Evolutionary conservation across 2,113 vertebrate genomes (phyloP).

Genomic region (Apus apus): DNA sequence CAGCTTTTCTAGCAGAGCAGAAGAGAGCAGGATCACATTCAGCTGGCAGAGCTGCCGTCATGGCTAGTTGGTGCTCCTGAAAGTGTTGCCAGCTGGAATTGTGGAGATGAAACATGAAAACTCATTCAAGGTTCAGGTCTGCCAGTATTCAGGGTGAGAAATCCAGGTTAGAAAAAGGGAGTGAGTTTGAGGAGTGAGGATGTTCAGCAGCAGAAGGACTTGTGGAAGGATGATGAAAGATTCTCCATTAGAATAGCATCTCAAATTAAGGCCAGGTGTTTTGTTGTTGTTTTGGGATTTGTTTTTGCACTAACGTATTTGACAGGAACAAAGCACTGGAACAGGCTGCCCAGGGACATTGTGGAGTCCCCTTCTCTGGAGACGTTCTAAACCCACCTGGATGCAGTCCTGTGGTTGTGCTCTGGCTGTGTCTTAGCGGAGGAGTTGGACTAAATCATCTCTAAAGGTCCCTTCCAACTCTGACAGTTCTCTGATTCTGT

Average conservation of each 20-base stretch:
- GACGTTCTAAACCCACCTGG: too few relatives aligned
- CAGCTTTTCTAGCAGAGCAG: background rate
- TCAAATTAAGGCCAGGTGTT: background rate
- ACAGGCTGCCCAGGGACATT: too few relatives aligned
- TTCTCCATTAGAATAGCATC: background rate
- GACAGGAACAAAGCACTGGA: too few relatives aligned
- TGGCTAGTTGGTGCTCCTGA: background rate
- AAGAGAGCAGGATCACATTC: background rate
- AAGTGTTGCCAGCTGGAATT: background rate
- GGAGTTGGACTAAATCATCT: too few relatives aligned
- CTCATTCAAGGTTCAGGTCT: background rate
- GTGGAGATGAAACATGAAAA: background rate
- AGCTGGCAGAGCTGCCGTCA: background rate
- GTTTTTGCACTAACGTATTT: background rate
- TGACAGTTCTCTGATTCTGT: too few relatives aligned
- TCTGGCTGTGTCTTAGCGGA: too few relatives aligned
- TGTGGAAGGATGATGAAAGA: background rate
- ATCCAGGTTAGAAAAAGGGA: rapidly evolving
- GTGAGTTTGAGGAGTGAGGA: background rate
- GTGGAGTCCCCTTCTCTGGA: too few relatives aligned
- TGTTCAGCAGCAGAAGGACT: background rate
- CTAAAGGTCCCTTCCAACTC: too few relatives aligned
- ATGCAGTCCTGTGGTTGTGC: too few relatives aligned
- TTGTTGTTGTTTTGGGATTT: too few relatives aligned
- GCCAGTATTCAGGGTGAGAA: background rate